Conservation (phyloP, 2,888 invertebrate genomes). For the Cartodere bifasciata region DNA sequence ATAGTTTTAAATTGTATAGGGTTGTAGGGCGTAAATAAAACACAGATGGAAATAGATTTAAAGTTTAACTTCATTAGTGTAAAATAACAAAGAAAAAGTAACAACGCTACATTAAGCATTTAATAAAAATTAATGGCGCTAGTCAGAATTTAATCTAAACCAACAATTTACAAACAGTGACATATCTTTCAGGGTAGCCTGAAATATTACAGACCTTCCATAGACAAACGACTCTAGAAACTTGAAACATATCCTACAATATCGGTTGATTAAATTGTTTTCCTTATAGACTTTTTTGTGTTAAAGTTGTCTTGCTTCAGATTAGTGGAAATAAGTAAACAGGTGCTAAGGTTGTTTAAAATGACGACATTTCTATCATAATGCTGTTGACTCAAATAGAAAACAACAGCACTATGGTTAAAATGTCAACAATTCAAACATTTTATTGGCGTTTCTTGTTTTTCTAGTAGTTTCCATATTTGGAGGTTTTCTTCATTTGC, state of each 20-base stretch:
- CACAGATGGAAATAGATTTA: too few species aligned
- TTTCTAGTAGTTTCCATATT: too few species aligned
- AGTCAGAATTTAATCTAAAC: slow-evolving; percentile 17
- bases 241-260: too few species aligned
- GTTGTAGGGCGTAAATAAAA: too few species aligned
- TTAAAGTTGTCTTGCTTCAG: slow-evolving; percentile 4
- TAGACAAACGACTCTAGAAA: slow-evolving; percentile 29
- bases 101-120: slow-evolving; percentile 1
- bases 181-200: slow-evolving; percentile 22
- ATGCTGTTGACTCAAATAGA: slow-evolving; percentile 32
- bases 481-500: too few species aligned
- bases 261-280: too few species aligned
- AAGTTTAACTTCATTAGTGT: too few species aligned
- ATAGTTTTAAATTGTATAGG: too few species aligned
- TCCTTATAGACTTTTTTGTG: too few species aligned
- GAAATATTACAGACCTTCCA: slow-evolving; percentile 22
- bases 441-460: too few species aligned
- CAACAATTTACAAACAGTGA: slow-evolving; percentile 23
- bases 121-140: background rate
- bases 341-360: slow-evolving; percentile 28
- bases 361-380: slow-evolving; percentile 36
- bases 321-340: too few species aligned
- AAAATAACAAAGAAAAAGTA: too few species aligned
- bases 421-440: slow-evolving; percentile 38
- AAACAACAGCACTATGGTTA: slow-evolving; percentile 38